Evolutionary conservation across 2,113 vertebrate species (phyloP), one percentile per base, ranked within the genome.

Genomic region (Chascanopsetta lugubris): DNA sequence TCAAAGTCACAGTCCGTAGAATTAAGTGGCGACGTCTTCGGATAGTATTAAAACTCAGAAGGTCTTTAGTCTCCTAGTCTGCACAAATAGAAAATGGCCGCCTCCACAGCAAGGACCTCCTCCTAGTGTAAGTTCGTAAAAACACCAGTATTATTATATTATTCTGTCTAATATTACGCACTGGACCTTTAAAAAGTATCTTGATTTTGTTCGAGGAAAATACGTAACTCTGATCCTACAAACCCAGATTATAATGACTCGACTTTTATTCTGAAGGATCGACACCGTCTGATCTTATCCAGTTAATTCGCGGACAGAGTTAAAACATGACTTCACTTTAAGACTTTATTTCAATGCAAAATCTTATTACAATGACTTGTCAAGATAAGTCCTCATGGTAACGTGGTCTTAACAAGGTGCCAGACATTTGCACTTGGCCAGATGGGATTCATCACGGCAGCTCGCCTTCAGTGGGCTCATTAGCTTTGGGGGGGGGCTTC

Each of bases 401-500:
- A 25, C 0, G 15, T 45, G 30, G 51, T 61, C 38, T 61, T 63
- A 72, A 69, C 42, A 69, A 57, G 38, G 24, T 51, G 20, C 50
- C 54, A 60, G 47, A 49, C 46, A 18, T 70, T 64, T 8, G 4
- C 38, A 64, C 27, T 63, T 65, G 55, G n/a, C 64, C 77, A 53
- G 27, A 49, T 18, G 3, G 43, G 66, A 60, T 54, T 53, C 66
- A 45, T 75, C 66, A 46, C 58, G 46, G 55, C 34, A 11, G 24
- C 68, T 49, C 26, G 22, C 13, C 46, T n/a, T 67, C 69, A 56
- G 36, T 9, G 38, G 59, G 55, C 75, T 86, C 69, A 74, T 84
- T 84, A 85, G 78, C 83, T 82, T 86, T 76, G 62, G 60, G 75
- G 79, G 62, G 60, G 75, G 79, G 77, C 70, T 81, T 83, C 67